Evolutionary conservation across 2,797 vertebrate genomes (phyloP), one percentile per base, ranked within the genome.

Genomic region (Pipistrellus pygmaeus): DNA sequence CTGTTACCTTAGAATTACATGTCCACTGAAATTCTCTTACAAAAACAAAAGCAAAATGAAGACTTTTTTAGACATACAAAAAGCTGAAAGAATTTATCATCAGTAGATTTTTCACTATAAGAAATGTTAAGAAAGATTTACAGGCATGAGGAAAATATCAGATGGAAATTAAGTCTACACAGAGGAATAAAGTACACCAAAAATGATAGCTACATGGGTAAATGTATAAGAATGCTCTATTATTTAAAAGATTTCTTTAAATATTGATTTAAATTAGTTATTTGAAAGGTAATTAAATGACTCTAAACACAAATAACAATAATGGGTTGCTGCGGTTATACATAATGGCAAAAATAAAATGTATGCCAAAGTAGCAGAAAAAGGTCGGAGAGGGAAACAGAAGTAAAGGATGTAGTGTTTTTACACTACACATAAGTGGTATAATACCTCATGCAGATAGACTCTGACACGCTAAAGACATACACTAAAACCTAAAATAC

Each of bases 321-420:
- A 85, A 80, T 48, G 15, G 71, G 68, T 27, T 85, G 11, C 41
- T 30, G 30, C 14, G 20, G 60, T 86, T 88, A 48, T 66, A 60
- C 60, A 6, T 13, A 55, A 82, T 18, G 8, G 11, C 51, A 77
- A 90, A 89, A 94, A 44, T 88, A 88, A 95, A 93, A 86, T 27
- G 5, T 48, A 90, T 38, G n/a, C 30, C 38, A 66, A 92, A 95
- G 18, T 21, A 78, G 32, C 51, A 86, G 30, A 10, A 60, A 68
- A 51, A 75, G 41, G 35, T 3, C 35, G 0, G 17, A 91, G 23
- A 53, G 32, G 14, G 60, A 84, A 85, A 88, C 1, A 44, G 1
- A 60, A 88, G 48, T 18, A 75, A 35, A 60, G 51, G 11, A 83
- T 15, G 6, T 35, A 66, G 35, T 8, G 17, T 66, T 64, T 17